Evolutionary conservation across 2,113 vertebrate genomes (phyloP), one percentile per base, ranked within the genome.

Genomic region (Notiomystis cincta): DNA sequence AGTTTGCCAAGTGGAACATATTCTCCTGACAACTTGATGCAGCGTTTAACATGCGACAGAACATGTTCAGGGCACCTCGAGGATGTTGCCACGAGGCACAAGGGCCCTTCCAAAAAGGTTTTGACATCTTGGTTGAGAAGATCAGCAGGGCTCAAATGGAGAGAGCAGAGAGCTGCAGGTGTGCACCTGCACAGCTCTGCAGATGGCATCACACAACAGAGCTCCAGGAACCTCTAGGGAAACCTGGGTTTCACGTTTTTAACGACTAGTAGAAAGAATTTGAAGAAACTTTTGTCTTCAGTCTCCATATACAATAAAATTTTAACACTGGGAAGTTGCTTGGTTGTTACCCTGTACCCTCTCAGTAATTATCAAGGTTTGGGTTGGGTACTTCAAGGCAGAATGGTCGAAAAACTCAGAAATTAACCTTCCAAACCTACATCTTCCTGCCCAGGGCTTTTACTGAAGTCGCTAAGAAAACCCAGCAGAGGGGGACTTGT

Each of bases 1-100:
- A 88, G 77, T 85, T 70, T 92, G 89, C 96, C 84, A 89, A 95
- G 76, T 70, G 87, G 91, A 96, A 93, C 84, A 72, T 75, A 94
- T 85, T 89, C 92, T 89, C 38, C n/a, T 73, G 89, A 95, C 85
- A 92, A 87, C 58, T 42, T 13, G 35, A 86, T 57, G 87, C 53
- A 42, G 87, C 78, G 25, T 81, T 94, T 67, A 53, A 78, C 89
- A 27, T 18, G 62, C 8, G 0, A 77, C 28, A 17, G 40, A 82
- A 50, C 31, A 30, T 18, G 90, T 13, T 58, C 16, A 38, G 35
- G 78, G 85, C 67, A 92, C 90, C 89, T 50, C 64, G 9, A 58
- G 65, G 72, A 69, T 2, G 45, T 3, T 58, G 77, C 92, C 89
- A 73, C 13, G 1, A 88, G 75, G 76, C 82, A 82, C 65, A 17